Evolutionary conservation across 2,113 vertebrate genomes (phyloP).

Genomic region (Protobothrops flavoviridis): DNA sequence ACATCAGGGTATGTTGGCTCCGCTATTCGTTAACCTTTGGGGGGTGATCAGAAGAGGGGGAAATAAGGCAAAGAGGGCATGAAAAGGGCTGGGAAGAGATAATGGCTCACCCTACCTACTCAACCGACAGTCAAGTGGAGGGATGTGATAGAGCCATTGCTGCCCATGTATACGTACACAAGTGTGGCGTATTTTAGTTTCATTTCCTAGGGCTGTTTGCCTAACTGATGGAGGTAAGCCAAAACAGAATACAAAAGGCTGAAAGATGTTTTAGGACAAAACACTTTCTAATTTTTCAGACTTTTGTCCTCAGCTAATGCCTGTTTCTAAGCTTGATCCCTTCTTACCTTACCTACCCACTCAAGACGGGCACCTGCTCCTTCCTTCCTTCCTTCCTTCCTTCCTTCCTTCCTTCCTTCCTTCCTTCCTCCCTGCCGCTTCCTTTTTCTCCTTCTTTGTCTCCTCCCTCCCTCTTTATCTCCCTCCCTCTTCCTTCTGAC

Average conservation of each 20-base stretch:
- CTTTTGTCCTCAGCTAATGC: not conserved
- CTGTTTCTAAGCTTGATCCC: not conserved
- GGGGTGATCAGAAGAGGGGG: not conserved
- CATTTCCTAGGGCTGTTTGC: not conserved
- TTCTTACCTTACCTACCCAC: too few relatives aligned
- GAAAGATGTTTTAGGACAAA: not conserved
- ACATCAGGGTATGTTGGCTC: too few relatives aligned
- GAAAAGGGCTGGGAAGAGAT: not conserved
- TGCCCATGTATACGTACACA: not conserved
- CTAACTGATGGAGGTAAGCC: not conserved
- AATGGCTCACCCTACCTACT: not conserved
- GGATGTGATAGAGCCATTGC: not conserved
- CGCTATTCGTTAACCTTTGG: too few relatives aligned
- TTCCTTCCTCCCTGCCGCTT: accelerated
- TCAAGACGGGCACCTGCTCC: too few relatives aligned
- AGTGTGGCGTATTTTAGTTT: too few relatives aligned
- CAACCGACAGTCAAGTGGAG: not conserved
- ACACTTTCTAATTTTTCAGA: too few relatives aligned
- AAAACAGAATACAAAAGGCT: too few relatives aligned
- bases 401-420: not conserved
- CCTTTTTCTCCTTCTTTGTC: accelerated
- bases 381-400: too few relatives aligned
- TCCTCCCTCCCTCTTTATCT: accelerated
- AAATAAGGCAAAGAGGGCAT: not conserved
- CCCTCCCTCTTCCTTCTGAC: too few relatives aligned